A percentile compares a stretch with the other conserved stretches of the same genome.
Evolutionary conservation across 2,888 invertebrate species (phyloP).

Genomic region (Philereme transversata): DNA sequence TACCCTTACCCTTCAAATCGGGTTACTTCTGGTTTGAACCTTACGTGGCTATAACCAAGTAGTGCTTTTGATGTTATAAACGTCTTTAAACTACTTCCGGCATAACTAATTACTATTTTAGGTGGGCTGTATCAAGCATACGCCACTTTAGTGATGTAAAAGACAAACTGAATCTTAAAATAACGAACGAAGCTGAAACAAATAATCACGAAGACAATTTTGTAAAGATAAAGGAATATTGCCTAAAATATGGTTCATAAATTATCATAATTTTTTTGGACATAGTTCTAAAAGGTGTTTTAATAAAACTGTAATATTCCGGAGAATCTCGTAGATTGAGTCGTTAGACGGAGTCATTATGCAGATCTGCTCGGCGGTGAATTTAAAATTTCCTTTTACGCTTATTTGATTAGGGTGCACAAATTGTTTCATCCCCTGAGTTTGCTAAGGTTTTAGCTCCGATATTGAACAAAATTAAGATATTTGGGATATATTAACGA

Average conservation of each 20-base stretch:
- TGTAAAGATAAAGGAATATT: neutral
- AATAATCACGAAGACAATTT: neutral
- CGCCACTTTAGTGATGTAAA: no score
- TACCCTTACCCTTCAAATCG: no score
- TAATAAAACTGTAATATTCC: constrained; percentile 50
- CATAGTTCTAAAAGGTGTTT: constrained; percentile 35
- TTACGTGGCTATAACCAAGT: no score
- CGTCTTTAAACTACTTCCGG: no score
- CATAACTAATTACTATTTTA: no score
- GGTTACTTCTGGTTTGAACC: no score
- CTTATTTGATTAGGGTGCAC: constrained; percentile 73
- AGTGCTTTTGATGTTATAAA: no score
- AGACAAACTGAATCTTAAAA: no score
- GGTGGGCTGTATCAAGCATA: no score
- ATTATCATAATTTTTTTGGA: constrained; percentile 12
- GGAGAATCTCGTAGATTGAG: constrained; percentile 59
- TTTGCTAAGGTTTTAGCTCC: constrained; percentile 52
- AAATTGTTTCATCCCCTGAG: constrained; percentile 68
- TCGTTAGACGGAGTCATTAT: constrained; percentile 63
- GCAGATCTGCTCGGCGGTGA: constrained; percentile 56
- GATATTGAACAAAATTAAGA: constrained; percentile 22
- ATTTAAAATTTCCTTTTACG: constrained; percentile 68
- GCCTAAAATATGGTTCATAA: neutral
- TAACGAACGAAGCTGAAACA: neutral
- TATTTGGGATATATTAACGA: neutral